These are phyloP conservation scores for Echiichthys vipera DNA, from an alignment of 2,797 vertebrate genomes.

Conservation along the genomic window DNA sequence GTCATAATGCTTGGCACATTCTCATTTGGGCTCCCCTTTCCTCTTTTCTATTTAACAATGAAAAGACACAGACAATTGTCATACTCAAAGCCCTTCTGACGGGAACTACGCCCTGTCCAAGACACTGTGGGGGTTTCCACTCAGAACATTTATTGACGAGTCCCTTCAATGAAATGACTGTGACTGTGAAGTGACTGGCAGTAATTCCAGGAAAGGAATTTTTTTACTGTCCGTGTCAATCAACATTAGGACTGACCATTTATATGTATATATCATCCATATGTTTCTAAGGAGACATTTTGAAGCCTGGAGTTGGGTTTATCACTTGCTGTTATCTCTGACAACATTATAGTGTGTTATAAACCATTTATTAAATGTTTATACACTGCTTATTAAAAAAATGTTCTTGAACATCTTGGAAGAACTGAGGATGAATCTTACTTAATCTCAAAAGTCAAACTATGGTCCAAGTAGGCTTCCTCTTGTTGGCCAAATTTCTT, in stretches of 20 bases:
- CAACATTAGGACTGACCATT: background rate
- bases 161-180: constrained; percentile 81
- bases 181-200: constrained; percentile 52
- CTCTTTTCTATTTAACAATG: background rate
- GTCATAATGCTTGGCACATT: background rate
- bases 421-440: background rate
- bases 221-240: background rate
- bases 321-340: background rate
- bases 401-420: background rate
- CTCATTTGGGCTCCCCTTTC: constrained; percentile 2
- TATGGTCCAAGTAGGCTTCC: background rate
- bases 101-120: constrained; percentile 47
- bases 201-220: constrained; percentile 68
- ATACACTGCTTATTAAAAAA: background rate
- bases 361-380: background rate
- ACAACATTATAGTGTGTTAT: background rate
- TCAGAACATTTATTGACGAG: constrained; percentile 74
- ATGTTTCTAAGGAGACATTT: background rate
- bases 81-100: constrained; percentile 76
- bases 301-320: background rate
- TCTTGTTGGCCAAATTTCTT: background rate
- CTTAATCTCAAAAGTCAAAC: background rate
- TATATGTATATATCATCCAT: background rate
- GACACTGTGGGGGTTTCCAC: constrained; percentile 66
- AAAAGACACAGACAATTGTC: constrained; percentile 10